These are phyloP conservation scores for Ormia ochracea DNA, from an alignment of 2,888 invertebrate genomes.

Conservation along the genomic window DNA sequence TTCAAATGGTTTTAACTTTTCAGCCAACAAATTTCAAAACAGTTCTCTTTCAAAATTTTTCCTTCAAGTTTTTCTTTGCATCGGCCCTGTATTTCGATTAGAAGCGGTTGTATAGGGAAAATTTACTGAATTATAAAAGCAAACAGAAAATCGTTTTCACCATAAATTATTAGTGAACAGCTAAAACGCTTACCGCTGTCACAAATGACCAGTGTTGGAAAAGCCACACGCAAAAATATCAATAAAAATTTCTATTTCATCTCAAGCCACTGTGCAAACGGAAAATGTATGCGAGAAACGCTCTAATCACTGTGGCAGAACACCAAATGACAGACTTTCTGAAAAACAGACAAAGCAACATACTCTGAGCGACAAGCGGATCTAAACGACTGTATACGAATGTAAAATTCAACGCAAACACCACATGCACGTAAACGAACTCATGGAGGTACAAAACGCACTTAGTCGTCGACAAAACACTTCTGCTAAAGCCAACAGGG, in stretches of 20 bases:
- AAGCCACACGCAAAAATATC: conserved; percentile 45
- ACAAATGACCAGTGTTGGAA: conserved; percentile 59
- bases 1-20: conserved; percentile 44
- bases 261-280: conserved; percentile 8
- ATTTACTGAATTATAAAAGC: background rate
- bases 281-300: background rate
- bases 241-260: background rate
- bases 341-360: conserved; percentile 11
- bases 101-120: background rate
- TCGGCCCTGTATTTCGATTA: too few species aligned
- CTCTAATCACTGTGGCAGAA: conserved; percentile 19
- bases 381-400: conserved; percentile 1
- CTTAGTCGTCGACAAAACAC: background rate
- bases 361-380: conserved; percentile 30
- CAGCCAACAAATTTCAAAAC: background rate
- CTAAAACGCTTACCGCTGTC: conserved; percentile 62
- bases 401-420: background rate
- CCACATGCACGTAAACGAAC: background rate
- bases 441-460: background rate
- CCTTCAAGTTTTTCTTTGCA: background rate
- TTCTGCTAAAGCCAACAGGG: background rate
- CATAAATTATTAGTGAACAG: conserved; percentile 59
- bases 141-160: conserved; percentile 53
- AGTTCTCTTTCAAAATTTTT: background rate
- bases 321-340: conserved; percentile 20